Conservation (phyloP, 2,797 vertebrate species). For the Knipowitschia caucasica region DNA sequence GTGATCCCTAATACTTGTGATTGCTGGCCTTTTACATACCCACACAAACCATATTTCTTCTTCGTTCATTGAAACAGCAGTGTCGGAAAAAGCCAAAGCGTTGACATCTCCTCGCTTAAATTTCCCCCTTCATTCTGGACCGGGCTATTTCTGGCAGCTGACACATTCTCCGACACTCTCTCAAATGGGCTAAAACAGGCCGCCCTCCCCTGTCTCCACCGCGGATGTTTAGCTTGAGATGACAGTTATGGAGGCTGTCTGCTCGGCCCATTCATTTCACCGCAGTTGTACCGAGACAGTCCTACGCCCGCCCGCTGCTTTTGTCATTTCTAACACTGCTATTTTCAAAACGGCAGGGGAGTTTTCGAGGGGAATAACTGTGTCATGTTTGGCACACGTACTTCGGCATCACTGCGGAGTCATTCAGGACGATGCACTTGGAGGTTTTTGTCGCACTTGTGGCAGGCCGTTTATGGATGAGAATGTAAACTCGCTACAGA, state of each 20-base stretch:
- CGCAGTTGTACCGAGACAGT: slow-evolving; percentile 48
- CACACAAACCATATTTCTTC: background rate
- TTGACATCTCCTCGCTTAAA: background rate
- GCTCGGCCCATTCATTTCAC: slow-evolving; percentile 45
- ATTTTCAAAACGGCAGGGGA: slow-evolving; percentile 54
- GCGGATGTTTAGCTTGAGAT: slow-evolving; percentile 42
- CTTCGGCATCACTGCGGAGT: slow-evolving; percentile 47
- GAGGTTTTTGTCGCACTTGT: slow-evolving; percentile 35
- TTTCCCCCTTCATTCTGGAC: background rate
- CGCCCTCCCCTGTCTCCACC: slow-evolving; percentile 12
- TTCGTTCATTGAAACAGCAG: background rate
- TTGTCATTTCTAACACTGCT: slow-evolving; percentile 58
- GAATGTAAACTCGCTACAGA: background rate
- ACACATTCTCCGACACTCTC: slow-evolving; percentile 9
- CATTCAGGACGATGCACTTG: slow-evolving; percentile 30
- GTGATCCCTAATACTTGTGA: too few species aligned
- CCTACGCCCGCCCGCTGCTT: slow-evolving; percentile 49
- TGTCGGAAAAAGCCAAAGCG: background rate
- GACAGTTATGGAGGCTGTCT: slow-evolving; percentile 48
- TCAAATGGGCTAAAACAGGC: slow-evolving; percentile 16
- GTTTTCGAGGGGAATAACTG: slow-evolving; percentile 36
- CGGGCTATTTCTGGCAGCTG: slow-evolving; percentile 18
- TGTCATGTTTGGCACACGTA: slow-evolving; percentile 56
- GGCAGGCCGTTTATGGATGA: slow-evolving; percentile 29
- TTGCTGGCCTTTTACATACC: background rate